A percentile compares a stretch with the other conserved stretches of the same genome.
These are phyloP conservation scores for Columba livia DNA, from an alignment of 2,113 vertebrate species.

Conservation along the genomic window DNA sequence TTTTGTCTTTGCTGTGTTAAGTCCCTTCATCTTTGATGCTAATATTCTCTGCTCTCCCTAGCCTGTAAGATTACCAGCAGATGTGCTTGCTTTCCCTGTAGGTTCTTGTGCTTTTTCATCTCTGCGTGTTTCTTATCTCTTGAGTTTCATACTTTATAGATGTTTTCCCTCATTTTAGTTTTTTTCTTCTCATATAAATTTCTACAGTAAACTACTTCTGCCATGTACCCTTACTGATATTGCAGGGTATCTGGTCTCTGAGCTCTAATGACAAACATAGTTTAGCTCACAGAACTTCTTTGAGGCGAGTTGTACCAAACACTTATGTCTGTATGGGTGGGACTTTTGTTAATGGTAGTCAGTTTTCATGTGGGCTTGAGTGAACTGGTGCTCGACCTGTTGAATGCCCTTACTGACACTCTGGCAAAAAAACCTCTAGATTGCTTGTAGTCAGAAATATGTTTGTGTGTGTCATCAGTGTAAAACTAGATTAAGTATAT, in stretches of 20 bases:
- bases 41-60: neutral
- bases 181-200: neutral
- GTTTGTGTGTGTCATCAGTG: neutral
- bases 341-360: neutral
- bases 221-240: neutral
- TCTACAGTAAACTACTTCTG: neutral
- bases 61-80: neutral
- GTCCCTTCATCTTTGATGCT: neutral
- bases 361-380: neutral
- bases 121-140: neutral
- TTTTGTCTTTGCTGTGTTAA: neutral
- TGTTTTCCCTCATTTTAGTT: neutral
- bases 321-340: neutral
- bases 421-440: neutral
- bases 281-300: neutral
- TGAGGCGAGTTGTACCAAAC: neutral
- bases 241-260: fast-evolving
- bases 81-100: neutral
- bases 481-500: neutral
- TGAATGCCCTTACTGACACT: neutral
- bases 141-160: neutral
- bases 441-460: neutral
- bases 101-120: neutral
- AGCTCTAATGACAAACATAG: neutral
- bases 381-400: neutral